Conservation (phyloP, 2,797 vertebrate genomes). For the Arrhamphus sclerolepis region DNA sequence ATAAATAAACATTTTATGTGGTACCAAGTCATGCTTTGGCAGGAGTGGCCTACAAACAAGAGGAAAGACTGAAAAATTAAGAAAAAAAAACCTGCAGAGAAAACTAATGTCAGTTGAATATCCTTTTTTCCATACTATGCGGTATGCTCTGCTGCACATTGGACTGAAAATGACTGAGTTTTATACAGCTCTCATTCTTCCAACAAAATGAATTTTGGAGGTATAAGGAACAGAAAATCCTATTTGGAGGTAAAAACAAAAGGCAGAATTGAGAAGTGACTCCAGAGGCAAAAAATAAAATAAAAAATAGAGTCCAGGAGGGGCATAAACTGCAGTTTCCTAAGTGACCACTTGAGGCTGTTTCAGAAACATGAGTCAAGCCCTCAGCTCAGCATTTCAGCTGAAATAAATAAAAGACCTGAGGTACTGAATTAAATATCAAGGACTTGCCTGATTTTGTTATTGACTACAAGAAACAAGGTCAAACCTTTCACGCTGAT, state of each 20-base stretch:
- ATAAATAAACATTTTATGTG: constrained; percentile 39
- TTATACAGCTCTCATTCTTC: no score
- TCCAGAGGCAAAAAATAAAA: background rate
- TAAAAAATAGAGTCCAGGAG: background rate
- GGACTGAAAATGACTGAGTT: background rate
- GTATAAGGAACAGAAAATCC: background rate
- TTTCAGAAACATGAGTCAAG: background rate
- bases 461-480: no score
- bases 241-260: background rate
- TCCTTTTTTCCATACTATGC: background rate
- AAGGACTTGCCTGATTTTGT: no score
- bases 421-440: no score
- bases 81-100: background rate
- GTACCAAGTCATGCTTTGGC: constrained; percentile 12
- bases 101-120: background rate
- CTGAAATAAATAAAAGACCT: background rate
- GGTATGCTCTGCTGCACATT: no score
- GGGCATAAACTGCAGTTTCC: background rate
- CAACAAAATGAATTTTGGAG: no score
- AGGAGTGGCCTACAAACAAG: constrained; percentile 12
- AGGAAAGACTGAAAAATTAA: background rate
- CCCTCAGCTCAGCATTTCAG: background rate
- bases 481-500: no score
- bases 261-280: background rate
- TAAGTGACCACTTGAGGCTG: background rate